Conservation (phyloP, 2,113 vertebrate genomes). For the Mus spicilegus region DNA sequence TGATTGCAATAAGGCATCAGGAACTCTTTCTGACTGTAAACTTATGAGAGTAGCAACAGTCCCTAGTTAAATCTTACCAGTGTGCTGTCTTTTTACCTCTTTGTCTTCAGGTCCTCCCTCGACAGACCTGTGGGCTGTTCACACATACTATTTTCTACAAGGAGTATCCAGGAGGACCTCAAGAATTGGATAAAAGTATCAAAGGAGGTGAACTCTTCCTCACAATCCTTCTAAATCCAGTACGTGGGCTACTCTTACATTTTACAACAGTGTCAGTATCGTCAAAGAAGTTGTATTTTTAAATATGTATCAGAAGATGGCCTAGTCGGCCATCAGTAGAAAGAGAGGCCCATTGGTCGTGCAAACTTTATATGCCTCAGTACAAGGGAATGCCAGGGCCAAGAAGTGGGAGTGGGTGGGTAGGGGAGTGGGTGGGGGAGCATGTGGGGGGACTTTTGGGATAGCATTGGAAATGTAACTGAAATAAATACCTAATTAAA, state of each 20-base stretch:
- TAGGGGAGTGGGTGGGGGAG: too few species aligned
- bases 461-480: too few species aligned
- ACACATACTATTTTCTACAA: slow-evolving; percentile 99
- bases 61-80: neutral
- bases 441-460: too few species aligned
- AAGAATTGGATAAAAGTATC: slow-evolving; percentile 98
- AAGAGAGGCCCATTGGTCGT: too few species aligned
- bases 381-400: too few species aligned
- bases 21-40: neutral
- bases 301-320: neutral
- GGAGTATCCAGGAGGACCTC: slow-evolving; percentile 97
- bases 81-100: neutral
- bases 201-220: slow-evolving; percentile 97
- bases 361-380: too few species aligned
- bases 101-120: slow-evolving; percentile 93
- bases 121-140: slow-evolving; percentile 98
- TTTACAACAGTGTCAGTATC: neutral
- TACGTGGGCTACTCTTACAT: slow-evolving; percentile 85
- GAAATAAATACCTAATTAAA: too few species aligned
- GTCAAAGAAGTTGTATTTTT: neutral
- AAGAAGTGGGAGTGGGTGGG: too few species aligned
- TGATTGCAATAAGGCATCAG: neutral
- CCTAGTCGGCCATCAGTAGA: too few species aligned
- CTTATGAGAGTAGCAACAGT: neutral
- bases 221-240: slow-evolving; percentile 96